Base-by-base conservation (phyloP, 1,140 invertebrate species). In the Heliconius melpomene region DNA sequence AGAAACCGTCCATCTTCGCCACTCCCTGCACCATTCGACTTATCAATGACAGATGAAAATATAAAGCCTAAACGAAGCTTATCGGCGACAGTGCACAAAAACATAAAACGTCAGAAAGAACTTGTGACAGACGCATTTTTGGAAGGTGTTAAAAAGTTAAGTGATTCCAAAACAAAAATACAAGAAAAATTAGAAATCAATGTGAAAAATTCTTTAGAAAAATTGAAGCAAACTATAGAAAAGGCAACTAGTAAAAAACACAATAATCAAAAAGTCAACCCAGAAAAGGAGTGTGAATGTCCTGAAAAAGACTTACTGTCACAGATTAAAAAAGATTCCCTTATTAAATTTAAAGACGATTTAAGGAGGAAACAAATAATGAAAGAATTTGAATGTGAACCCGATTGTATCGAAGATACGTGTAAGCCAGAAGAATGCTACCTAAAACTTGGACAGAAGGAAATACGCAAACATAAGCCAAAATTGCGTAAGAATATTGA, bases 271-370 rank as follows among this genome's bases (percentile, higher is more conserved):
- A 81, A 71, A 46, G 5, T 16, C 40, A 46, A 46, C 40, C 40
- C 40, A 46, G 13, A 29, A 7, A 77, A 74, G 79, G 70, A 74
- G 38, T 79, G 77, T 26, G 20, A 18, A 38, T 60, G 77, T 57
- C 32, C 74, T 38, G 73, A 75, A 66, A 60, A 78, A 29, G 79
- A 82, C 32, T 75, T 80, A 74, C 23, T 36, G 36, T 82, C 78
- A 57, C 82, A 80, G 75, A 86, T 88, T 74, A 86, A 83, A 83
- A 90, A 90, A 83, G 87, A 90, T 81, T 88, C 86, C 5, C 72
- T 90, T 38, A 79, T 38, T 18, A 87, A 88, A 83, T 88, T 85
- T 74, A 86, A 85, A 75, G 87, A 88, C 72, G 77, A 86, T 54
- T 77, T 87, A n/a, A 79, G 79, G 74, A 80, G 73, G 77, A 86